phyloP scores from a whole-genome alignment of 2,888 invertebrate species.

The Leptinotarsa juncta region DNA sequence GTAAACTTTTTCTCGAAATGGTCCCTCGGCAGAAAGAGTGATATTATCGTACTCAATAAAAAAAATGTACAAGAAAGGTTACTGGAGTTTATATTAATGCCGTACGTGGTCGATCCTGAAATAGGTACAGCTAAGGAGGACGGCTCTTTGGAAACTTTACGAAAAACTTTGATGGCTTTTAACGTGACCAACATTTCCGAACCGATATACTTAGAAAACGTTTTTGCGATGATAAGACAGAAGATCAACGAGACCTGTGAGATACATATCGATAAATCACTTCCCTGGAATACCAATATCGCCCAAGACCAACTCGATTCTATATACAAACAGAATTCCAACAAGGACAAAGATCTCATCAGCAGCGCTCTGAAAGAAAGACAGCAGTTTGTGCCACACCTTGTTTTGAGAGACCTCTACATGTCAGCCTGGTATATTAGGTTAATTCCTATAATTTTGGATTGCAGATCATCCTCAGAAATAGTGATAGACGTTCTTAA shows the following conservation, averaged over 20 bases:
- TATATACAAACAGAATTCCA: neutral
- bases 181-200: conserved; percentile 23
- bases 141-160: neutral
- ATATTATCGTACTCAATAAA: conserved; percentile 14
- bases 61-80: conserved; percentile 24
- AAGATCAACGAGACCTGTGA: conserved; percentile 1
- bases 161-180: conserved; percentile 25
- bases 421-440: neutral
- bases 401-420: conserved; percentile 1
- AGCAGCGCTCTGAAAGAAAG: neutral
- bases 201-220: neutral
- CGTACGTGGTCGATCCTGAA: conserved; percentile 20
- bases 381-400: neutral
- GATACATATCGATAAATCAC: neutral
- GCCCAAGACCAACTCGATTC: conserved; percentile 7
- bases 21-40: conserved; percentile 21
- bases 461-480: neutral
- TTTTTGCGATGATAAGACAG: conserved; percentile 14
- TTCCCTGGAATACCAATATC: conserved; percentile 9
- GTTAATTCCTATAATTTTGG: neutral
- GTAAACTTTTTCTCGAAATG: conserved; percentile 27
- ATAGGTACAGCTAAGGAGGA: neutral
- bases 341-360: neutral
- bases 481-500: neutral
- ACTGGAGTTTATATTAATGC: conserved; percentile 20